These are phyloP conservation scores for Caloenas nicobarica DNA, from an alignment of 2,113 vertebrate genomes.

Conservation along the genomic window DNA sequence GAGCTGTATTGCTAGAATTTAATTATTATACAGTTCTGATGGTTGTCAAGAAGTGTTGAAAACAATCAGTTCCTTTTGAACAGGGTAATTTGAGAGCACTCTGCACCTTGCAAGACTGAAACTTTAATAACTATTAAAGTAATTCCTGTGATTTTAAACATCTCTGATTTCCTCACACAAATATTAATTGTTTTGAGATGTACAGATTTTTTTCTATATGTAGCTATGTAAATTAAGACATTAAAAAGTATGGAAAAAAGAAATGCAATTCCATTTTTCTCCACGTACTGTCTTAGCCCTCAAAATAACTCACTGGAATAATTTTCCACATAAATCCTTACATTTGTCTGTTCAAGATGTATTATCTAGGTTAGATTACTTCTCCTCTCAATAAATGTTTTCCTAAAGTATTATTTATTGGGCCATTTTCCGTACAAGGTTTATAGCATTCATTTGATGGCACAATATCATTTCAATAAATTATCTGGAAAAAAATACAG, in stretches of 20 bases:
- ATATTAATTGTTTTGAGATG: background rate
- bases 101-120: background rate
- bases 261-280: background rate
- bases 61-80: background rate
- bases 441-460: background rate
- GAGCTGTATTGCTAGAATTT: background rate
- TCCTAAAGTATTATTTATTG: background rate
- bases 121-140: background rate
- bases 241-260: background rate
- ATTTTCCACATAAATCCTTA: background rate
- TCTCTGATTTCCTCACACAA: background rate
- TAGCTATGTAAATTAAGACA: background rate
- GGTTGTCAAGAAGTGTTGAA: background rate
- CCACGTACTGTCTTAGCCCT: background rate
- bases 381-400: background rate
- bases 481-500: background rate
- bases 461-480: background rate
- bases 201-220: background rate
- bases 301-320: background rate
- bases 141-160: background rate
- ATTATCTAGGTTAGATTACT: background rate
- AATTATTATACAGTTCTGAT: background rate
- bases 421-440: fast-evolving
- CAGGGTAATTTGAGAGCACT: background rate
- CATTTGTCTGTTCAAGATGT: background rate